Conservation (phyloP, 2,888 invertebrate species). For the Ditylenchus weischeri region DNA sequence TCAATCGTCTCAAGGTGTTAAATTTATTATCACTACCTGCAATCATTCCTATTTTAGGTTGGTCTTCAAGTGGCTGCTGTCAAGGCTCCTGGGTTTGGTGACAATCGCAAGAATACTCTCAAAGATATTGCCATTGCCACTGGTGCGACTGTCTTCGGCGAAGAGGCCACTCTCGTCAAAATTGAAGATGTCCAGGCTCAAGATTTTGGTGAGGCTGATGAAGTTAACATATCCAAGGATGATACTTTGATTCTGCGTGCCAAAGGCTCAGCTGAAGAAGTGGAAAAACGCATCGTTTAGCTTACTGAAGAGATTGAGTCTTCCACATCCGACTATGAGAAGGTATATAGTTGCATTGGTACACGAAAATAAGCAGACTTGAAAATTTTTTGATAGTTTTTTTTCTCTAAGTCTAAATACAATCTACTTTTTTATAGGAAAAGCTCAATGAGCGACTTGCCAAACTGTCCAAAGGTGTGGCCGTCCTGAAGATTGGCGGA, state of each 20-base stretch:
- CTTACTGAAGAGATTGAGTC: conserved; percentile 82
- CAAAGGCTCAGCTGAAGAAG: conserved; percentile 76
- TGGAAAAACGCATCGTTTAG: conserved; percentile 77
- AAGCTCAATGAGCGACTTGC: conserved; percentile 88
- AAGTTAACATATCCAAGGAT: conserved; percentile 89
- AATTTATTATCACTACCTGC: conserved; percentile 67
- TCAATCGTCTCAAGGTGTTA: conserved; percentile 71
- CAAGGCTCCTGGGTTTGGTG: conserved; percentile 93
- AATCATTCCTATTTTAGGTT: conserved; percentile 62
- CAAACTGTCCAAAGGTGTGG: conserved; percentile 78
- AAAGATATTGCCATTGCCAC: conserved; percentile 89
- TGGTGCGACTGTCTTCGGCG: conserved; percentile 86
- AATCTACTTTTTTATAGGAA: conserved; percentile 66
- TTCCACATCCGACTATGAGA: conserved; percentile 88
- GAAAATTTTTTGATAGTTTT: too few relatives aligned
- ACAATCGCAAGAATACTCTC: conserved; percentile 85
- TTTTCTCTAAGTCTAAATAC: too few relatives aligned
- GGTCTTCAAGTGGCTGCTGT: conserved; percentile 91
- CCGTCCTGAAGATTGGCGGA: conserved; percentile 75
- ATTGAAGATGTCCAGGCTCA: conserved; percentile 75
- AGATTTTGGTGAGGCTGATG: conserved; percentile 80
- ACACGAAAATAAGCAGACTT: too few relatives aligned
- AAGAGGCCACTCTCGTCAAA: conserved; percentile 84
- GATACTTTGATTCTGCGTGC: conserved; percentile 80
- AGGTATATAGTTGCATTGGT: conserved; percentile 60